Evolutionary conservation across 2,113 vertebrate genomes (phyloP), one percentile per base, ranked within the genome.

Genomic region (Poicephalus meyeri): DNA sequence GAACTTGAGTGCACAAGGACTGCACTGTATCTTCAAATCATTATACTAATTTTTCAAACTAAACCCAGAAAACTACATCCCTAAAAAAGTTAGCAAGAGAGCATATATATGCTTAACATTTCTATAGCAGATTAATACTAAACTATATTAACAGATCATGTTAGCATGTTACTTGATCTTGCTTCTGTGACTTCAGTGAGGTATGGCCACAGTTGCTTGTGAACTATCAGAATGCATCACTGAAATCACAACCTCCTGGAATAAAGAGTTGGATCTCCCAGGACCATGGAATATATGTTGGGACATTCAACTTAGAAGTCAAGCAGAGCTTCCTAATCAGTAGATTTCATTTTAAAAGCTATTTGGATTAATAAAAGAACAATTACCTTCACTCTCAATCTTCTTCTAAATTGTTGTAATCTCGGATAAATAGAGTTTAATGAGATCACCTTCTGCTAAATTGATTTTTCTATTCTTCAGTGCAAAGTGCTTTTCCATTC

Each of bases 401-500:
- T 93, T 80, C 63, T 86, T 89, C 53, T 93, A 89, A 92, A 96
- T 88, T 91, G 84, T 91, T 91, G 64, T 89, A 95, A 95, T 89
- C 83, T 94, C 81, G 24, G 88, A 90, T 94, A 97, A 95, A 96
- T 94, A 93, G 88, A 86, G 31, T 74, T 91, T 91, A 96, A 96
- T 91, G 64, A 92, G 91, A 94, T 95, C 95, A 94, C 78, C 90
- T 95, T 93, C 78, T 82, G 61, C 65, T 96, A 95, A 94, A 97
- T 92, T 95, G 68, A 95, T 94, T 95, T 94, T 88, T 83, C 87
- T 50, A 1, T 94, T 90, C 64, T 84, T 64, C 64, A 78, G 74
- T 88, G 63, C 41, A 88, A 93, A 88, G 61, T 61, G 80, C 66
- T 92, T 96, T 94, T 73, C 70, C 92, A 42, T 95, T 88, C 73